Base-by-base conservation (phyloP, 2,797 vertebrate genomes). In the Salmo trutta region DNA sequence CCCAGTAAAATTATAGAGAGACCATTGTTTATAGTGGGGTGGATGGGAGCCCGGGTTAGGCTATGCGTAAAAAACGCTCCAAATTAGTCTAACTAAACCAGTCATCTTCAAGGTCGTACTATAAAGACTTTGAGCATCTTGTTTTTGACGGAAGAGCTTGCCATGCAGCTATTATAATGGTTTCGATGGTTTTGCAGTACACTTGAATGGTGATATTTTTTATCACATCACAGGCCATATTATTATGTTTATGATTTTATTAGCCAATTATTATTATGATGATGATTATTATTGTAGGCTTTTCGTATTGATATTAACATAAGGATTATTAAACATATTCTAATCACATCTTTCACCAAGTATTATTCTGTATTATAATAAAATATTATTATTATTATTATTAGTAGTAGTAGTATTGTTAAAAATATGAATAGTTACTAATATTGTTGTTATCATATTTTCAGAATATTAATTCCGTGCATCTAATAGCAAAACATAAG, bases 1-100 rank as follows among this genome's bases (percentile, higher is more conserved):
- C 53, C 27, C 54, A 33, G 53, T 64, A 47, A 73, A 73, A 79
- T 72, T 1, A 79, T 31, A 80, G 41, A 80, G 75, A 76, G 10
- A 10, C 27, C 52, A 64, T 79, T 77, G 78, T 73, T 33, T 53
- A 47, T 67, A 24, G 17, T 29, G 12, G 16, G 54, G 36, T 70
- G 36, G 33, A 21, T 62, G n/a, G 24, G 59, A 24, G 41, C 31
- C 19, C 7, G 36, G 51, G 41, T 53, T 16, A 53, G 21, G 14
- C 74, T 41, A n/a, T 70, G 36, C 3, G 2, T 70, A 36, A 41
- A 33, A 51, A 21, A 16, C 19, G 12, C 6, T 71, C n/a, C 41
- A 21, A 29, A 74, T n/a, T 14, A 64, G 27, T 31, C 7, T 27
- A 33, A 33, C 52, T 12, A 51, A 41, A 70, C 41, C 68, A 70